These are phyloP conservation scores for Gymnopithys bicolor DNA, from an alignment of 2,797 vertebrate species.

Conservation along the genomic window DNA sequence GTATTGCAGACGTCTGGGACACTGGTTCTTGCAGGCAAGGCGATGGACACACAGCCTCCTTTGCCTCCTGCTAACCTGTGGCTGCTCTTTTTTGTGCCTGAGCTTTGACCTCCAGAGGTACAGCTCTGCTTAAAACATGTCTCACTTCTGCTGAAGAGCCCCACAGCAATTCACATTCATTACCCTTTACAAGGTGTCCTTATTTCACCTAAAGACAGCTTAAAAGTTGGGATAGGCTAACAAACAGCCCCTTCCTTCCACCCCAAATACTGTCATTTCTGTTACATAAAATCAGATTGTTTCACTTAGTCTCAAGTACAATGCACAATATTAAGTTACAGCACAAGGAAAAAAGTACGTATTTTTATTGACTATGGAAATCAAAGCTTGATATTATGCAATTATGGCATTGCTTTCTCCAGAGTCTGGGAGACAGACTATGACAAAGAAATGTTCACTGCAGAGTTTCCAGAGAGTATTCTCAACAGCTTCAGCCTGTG, in stretches of 20 bases:
- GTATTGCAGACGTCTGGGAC: fast-evolving
- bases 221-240: neutral
- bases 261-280: neutral
- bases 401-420: neutral
- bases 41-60: neutral
- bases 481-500: neutral
- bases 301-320: neutral
- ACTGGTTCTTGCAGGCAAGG: neutral
- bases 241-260: neutral
- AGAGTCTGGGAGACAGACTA: neutral
- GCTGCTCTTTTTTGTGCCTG: neutral
- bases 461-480: neutral
- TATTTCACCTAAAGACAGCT: neutral
- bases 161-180: neutral
- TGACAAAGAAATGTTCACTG: neutral
- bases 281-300: neutral
- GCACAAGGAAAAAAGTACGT: neutral
- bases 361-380: neutral
- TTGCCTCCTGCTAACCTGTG: fast-evolving
- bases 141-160: neutral
- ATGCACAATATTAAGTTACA: neutral
- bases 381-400: neutral
- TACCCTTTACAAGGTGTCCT: neutral
- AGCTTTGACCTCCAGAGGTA: fast-evolving
- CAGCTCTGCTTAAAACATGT: neutral